Evolutionary conservation across 2,113 vertebrate species (phyloP), one percentile per base, ranked within the genome.

Genomic region (Limanda limanda): DNA sequence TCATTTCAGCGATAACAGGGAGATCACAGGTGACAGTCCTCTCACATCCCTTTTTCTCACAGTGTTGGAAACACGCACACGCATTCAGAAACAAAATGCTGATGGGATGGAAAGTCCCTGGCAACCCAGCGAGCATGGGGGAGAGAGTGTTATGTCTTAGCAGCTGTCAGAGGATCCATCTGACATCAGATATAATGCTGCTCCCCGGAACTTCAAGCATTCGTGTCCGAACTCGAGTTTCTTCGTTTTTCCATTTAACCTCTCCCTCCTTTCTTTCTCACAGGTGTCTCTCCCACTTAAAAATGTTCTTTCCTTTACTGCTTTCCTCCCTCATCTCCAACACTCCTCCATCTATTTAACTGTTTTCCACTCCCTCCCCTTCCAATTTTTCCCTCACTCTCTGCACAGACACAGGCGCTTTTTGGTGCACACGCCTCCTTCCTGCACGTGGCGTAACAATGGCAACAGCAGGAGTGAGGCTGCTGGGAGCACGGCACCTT

Each of bases 31-130:
- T 88, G 60, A 76, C 74, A 31, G 55, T 84, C 68, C 37, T 79
- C 75, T 68, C 65, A 54, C 60, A n/a, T 69, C 61, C 27, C 24
- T 59, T 63, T 68, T 76, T 79, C 56, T 48, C 24, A 17, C 70
- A 78, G 70, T 75, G 72, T 86, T 84, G 48, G 66, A 80, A 68
- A 54, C 51, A 54, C 18, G n/a, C 20, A n/a, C 65, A 65, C 62
- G 27, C 56, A 56, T 21, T 13, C 21, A 3, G 31, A 58, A 45
- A 64, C 40, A 52, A 74, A 86, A 68, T 75, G 83, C 83, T 90
- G 87, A 89, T 79, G 54, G 67, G 66, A 88, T 74, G 89, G 86
- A 90, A 89, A 90, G 71, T 83, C 67, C 62, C 68, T 79, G 73
- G 78, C 67, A 78, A 54, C 73, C 59, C 55, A 55, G 51, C 37